Evolutionary conservation across 2,113 vertebrate species (phyloP).

Genomic region (Ammodramus savannarum): DNA sequence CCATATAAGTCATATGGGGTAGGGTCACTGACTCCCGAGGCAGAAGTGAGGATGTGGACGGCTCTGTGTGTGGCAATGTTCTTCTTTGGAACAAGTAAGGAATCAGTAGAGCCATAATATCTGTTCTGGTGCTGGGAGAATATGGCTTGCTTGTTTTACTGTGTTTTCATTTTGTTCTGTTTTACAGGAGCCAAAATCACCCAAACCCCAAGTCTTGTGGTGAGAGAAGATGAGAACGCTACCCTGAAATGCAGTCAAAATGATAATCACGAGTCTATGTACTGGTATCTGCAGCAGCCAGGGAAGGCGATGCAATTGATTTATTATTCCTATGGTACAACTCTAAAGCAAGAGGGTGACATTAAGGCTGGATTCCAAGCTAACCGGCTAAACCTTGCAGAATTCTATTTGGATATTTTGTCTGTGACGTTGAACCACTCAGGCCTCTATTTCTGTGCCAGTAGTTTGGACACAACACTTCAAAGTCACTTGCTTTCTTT

Average conservation of each 20-base stretch:
- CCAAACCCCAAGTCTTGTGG: neutral
- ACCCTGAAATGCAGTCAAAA: conserved; percentile 37
- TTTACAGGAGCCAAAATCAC: neutral
- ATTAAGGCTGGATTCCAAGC: neutral
- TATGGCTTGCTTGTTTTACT: neutral
- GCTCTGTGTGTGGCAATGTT: neutral
- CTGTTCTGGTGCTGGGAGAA: neutral
- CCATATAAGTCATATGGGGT: neutral
- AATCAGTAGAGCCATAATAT: neutral
- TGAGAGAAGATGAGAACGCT: neutral
- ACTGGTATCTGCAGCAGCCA: conserved; percentile 24
- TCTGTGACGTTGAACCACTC: conserved; percentile 18
- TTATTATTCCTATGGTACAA: fast-evolving
- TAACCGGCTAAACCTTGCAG: fast-evolving
- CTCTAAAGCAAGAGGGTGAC: neutral
- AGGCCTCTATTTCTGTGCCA: conserved; percentile 57
- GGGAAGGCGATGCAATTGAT: neutral
- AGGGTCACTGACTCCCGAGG: neutral
- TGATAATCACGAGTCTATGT: neutral
- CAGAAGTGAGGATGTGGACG: neutral
- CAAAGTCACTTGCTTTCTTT: conserved; percentile 19
- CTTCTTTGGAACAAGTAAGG: conserved; percentile 50
- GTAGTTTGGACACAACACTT: conserved; percentile 45
- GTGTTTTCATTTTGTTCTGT: neutral
- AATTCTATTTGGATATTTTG: conserved; percentile 33